Conservation (phyloP, 2,888 invertebrate genomes). For the Drosophila siamana region DNA sequence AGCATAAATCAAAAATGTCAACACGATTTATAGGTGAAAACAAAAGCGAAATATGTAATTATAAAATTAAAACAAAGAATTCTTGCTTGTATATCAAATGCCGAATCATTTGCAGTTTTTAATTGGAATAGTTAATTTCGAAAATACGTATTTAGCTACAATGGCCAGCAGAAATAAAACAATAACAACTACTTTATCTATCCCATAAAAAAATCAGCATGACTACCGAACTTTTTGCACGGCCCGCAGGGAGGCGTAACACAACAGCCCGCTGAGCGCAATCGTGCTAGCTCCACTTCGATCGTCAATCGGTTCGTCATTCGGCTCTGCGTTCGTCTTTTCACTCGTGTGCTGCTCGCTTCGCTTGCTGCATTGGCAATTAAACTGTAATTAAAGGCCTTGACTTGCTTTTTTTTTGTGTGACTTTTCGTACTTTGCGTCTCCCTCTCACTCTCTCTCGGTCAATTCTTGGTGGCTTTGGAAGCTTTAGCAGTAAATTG, state of each 20-base stretch:
- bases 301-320: background rate
- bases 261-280: slow-evolving; percentile 33
- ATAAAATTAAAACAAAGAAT: background rate
- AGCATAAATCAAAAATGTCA: slow-evolving; percentile 23
- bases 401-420: slow-evolving; percentile 58
- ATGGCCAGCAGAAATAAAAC: background rate
- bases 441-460: slow-evolving; percentile 12
- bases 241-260: slow-evolving; percentile 26
- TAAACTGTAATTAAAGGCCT: slow-evolving; percentile 65
- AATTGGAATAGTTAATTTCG: slow-evolving; percentile 5
- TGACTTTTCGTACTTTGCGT: slow-evolving; percentile 16
- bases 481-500: slow-evolving; percentile 48
- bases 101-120: background rate
- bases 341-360: slow-evolving; percentile 20
- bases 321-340: background rate
- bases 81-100: background rate
- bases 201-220: slow-evolving; percentile 41
- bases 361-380: slow-evolving; percentile 55
- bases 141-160: slow-evolving; percentile 12
- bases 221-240: slow-evolving; percentile 24
- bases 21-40: slow-evolving; percentile 1
- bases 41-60: background rate
- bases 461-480: slow-evolving; percentile 13
- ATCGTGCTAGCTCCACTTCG: slow-evolving; percentile 9
- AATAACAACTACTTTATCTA: slow-evolving; percentile 12